phyloP scores from a whole-genome alignment of 2,888 invertebrate species.

The Caenorhabditis angaria region DNA sequence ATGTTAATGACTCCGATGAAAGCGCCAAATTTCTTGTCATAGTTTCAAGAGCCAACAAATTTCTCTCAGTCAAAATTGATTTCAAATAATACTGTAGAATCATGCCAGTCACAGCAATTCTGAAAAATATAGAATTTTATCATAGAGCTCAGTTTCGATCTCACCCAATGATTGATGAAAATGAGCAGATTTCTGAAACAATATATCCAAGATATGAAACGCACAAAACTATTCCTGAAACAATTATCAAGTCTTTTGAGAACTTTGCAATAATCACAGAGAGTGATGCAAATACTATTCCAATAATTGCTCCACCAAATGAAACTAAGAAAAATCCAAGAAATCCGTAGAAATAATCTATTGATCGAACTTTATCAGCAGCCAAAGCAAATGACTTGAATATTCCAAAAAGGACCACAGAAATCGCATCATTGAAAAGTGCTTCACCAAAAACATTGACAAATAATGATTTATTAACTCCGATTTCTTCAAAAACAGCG shows the following conservation, averaged over 20 bases:
- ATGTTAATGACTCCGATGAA: slow-evolving; percentile 17
- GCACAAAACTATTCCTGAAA: slow-evolving; percentile 96
- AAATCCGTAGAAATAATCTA: slow-evolving; percentile 36
- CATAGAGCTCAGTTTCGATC: not conserved
- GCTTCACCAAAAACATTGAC: slow-evolving; percentile 98
- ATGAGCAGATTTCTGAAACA: slow-evolving; percentile 95
- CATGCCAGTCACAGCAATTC: slow-evolving; percentile 20
- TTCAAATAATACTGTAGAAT: slow-evolving; percentile 14
- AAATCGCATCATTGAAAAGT: slow-evolving; percentile 94
- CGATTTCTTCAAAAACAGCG: slow-evolving; percentile 73
- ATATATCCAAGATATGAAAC: slow-evolving; percentile 94
- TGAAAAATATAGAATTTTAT: slow-evolving; percentile 11
- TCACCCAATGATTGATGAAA: slow-evolving; percentile 97
- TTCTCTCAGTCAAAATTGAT: not conserved
- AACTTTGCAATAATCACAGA: slow-evolving; percentile 74
- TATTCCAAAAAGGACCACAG: slow-evolving; percentile 73
- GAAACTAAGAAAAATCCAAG: slow-evolving; percentile 50
- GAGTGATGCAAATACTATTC: slow-evolving; percentile 39
- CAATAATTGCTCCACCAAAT: slow-evolving; percentile 52
- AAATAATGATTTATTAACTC: slow-evolving; percentile 95
- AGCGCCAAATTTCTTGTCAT: slow-evolving; percentile 16
- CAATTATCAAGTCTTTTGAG: slow-evolving; percentile 92
- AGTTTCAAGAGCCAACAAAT: not conserved
- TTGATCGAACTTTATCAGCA: slow-evolving; percentile 9
- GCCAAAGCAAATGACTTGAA: slow-evolving; percentile 46